Base-by-base conservation (phyloP, 1,140 invertebrate genomes). In the Cotesia chilonis region DNA sequence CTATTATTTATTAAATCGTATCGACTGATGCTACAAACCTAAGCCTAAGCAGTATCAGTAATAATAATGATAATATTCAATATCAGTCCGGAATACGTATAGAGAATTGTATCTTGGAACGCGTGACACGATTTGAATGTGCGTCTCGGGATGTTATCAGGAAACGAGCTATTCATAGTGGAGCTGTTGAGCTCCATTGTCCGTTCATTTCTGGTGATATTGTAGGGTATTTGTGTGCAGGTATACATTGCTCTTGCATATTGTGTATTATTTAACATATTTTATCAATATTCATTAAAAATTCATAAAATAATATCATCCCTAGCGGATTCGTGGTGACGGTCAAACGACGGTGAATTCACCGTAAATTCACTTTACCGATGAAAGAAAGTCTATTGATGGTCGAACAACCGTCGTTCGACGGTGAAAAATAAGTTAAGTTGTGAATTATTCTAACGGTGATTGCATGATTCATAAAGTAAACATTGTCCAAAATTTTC, bases 91-190 rank as follows among this genome's bases (percentile, higher is more conserved):
- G 5, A 47, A 47, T 28, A 51, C 28, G 51, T 47, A 71, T 71
- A 57, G 47, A 12, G 28, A 63, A 71, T 65, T 4, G 70, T 51
- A 20, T n/a, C 38, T 51, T 70, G 59, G 68, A 41, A 61, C 51
- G 63, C 60, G 61, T 60, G 63, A 71, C 52, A 41, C n/a, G 6
- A 36, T 28, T 54, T 71, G 70, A 71, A 71, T 71, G 70, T 64
- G 61, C 61, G 10, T 71, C 70, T 71, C 60, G 61, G 70, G 70
- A 51, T 54, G 63, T 71, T 71, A 71, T 71, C 70, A 65, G 35
- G 51, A 71, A 66, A 71, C 70, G 36, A 66, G 54, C 63, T 55
- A 71, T 71, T 71, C 70, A 71, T 51, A 54, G 51, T 7, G 36
- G 41, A 47, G 41, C 41, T 47, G 14, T 57, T 59, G 6, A 59